These are phyloP conservation scores for Corydoras sp. DNA, from an alignment of 2,113 vertebrate species.

Conservation along the genomic window DNA sequence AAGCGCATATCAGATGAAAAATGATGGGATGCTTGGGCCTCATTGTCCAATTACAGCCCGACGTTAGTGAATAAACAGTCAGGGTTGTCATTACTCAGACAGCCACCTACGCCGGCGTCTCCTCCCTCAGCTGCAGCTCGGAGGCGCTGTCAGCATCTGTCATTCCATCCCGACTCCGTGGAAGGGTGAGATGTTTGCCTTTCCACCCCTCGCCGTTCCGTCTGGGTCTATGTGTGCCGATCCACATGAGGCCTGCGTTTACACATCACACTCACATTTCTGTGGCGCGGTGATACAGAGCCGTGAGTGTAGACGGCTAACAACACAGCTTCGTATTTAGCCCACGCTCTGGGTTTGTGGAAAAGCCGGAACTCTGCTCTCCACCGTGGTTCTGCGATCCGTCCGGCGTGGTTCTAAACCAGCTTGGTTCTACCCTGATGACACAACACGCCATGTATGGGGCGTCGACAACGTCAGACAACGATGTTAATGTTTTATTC, in stretches of 20 bases:
- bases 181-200: slow-evolving; percentile 52
- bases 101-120: not conserved
- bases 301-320: slow-evolving; percentile 53
- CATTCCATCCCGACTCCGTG: slow-evolving; percentile 27
- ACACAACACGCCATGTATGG: no score
- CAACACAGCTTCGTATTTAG: slow-evolving; percentile 62
- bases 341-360: slow-evolving; percentile 29
- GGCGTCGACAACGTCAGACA: no score
- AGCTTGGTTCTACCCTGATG: no score
- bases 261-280: slow-evolving; percentile 62
- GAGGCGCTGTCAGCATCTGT: slow-evolving; percentile 35
- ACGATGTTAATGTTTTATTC: no score
- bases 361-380: slow-evolving; percentile 29
- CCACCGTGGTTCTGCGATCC: slow-evolving; percentile 5
- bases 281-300: slow-evolving; percentile 56
- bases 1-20: no score
- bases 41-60: no score
- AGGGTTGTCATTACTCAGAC: not conserved
- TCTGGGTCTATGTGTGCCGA: slow-evolving; percentile 48
- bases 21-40: no score
- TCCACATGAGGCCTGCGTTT: slow-evolving; percentile 52
- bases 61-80: not conserved
- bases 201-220: slow-evolving; percentile 50
- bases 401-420: not conserved
- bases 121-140: slow-evolving; percentile 5